These are phyloP conservation scores for Otus sunia DNA, from an alignment of 2,113 vertebrate species.

Conservation along the genomic window DNA sequence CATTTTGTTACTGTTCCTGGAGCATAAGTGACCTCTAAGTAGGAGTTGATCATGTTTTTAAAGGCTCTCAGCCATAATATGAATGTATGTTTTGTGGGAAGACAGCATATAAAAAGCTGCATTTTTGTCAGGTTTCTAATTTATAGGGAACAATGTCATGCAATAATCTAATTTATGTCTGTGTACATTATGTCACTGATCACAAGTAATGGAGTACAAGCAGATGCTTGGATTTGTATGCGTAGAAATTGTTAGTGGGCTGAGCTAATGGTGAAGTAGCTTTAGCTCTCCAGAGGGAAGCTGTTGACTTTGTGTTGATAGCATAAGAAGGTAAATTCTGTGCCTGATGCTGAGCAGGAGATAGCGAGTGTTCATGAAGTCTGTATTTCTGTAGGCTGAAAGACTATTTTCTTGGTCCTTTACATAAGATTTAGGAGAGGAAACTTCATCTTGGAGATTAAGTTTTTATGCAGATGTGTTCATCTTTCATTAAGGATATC, in stretches of 20 bases:
- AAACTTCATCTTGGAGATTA: background rate
- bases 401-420: background rate
- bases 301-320: background rate
- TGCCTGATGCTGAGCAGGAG: background rate
- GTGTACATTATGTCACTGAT: background rate
- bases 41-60: conserved; percentile 19
- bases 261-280: background rate
- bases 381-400: background rate
- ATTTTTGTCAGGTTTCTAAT: conserved; percentile 35
- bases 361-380: background rate
- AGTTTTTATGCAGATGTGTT: background rate
- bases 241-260: background rate
- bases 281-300: background rate
- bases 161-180: conserved; percentile 8
- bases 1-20: background rate
- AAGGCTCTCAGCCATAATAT: background rate
- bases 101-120: background rate
- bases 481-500: background rate
- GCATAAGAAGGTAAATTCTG: background rate
- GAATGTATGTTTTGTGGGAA: background rate
- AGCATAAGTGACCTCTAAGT: background rate
- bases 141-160: background rate
- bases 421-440: background rate
- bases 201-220: background rate
- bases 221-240: conserved; percentile 3